A percentile compares a stretch with the other conserved stretches of the same genome.
Evolutionary conservation across 2,113 vertebrate species (phyloP).

Genomic region (Galemys pyrenaicus): DNA sequence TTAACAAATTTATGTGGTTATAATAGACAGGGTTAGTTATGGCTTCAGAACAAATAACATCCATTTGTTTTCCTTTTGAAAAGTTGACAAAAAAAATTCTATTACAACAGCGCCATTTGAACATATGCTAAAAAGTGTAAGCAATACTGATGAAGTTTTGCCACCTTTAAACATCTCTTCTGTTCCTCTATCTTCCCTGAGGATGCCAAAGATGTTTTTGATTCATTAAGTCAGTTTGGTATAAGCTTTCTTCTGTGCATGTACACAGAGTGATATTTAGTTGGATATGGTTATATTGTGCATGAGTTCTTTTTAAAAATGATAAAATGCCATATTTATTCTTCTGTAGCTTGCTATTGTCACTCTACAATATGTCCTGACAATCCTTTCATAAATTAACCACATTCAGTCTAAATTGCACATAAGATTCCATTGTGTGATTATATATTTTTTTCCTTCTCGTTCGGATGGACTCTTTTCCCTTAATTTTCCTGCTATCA

Average conservation of each 20-base stretch:
- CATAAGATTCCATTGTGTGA: background rate
- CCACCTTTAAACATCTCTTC: background rate
- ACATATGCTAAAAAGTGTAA: background rate
- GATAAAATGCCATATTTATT: background rate
- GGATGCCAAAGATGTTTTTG: background rate
- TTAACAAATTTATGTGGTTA: background rate
- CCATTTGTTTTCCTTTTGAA: conserved; percentile 8
- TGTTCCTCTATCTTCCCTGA: background rate
- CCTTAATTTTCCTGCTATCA: background rate
- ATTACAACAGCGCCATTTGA: background rate
- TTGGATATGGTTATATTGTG: conserved; percentile 16
- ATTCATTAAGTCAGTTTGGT: background rate
- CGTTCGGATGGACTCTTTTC: background rate
- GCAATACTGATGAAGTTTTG: background rate
- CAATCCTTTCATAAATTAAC: background rate
- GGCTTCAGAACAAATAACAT: background rate
- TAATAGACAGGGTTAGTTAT: background rate
- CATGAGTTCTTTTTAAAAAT: background rate
- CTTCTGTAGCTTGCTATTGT: background rate
- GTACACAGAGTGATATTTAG: background rate
- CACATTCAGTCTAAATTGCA: background rate
- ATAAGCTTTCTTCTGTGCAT: background rate
- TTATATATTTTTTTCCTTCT: background rate
- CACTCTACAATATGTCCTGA: background rate
- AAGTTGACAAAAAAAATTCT: background rate